Evolutionary conservation across 2,797 vertebrate genomes (phyloP).

Genomic region (Balearica regulorum): DNA sequence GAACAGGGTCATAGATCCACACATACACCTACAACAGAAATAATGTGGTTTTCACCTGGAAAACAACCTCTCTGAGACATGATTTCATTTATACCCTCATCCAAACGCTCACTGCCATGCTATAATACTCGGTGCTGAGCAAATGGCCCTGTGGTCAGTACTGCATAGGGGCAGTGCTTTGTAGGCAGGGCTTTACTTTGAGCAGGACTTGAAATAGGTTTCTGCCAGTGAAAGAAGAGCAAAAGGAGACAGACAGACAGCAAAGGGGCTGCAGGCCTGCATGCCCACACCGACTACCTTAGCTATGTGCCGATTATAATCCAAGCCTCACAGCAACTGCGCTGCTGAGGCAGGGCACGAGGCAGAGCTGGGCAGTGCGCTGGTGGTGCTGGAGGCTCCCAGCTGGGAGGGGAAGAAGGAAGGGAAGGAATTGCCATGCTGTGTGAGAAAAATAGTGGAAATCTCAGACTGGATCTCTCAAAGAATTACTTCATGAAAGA

Average conservation of each 20-base stretch:
- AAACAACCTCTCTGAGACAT: neutral
- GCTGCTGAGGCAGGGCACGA: neutral
- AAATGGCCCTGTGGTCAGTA: neutral
- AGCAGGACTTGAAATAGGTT: neutral
- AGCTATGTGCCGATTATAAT: neutral
- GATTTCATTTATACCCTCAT: neutral
- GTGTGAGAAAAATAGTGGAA: neutral
- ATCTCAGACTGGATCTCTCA: neutral
- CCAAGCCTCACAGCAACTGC: fast-evolving
- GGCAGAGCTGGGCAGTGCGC: neutral
- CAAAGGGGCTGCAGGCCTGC: neutral
- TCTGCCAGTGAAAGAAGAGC: neutral
- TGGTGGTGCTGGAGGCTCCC: neutral
- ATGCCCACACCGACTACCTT: neutral
- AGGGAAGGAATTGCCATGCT: neutral
- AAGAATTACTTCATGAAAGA: neutral
- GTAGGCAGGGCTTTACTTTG: neutral
- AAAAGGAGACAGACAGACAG: neutral
- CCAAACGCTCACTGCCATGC: neutral
- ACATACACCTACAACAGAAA: conserved; percentile 88
- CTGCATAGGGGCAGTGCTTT: fast-evolving
- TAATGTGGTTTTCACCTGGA: neutral
- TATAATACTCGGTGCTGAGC: neutral
- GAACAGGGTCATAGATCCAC: conserved; percentile 99
- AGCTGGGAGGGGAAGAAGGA: neutral